phyloP scores from a whole-genome alignment of 2,113 vertebrate species.

The Coryphaenoides rupestris region DNA sequence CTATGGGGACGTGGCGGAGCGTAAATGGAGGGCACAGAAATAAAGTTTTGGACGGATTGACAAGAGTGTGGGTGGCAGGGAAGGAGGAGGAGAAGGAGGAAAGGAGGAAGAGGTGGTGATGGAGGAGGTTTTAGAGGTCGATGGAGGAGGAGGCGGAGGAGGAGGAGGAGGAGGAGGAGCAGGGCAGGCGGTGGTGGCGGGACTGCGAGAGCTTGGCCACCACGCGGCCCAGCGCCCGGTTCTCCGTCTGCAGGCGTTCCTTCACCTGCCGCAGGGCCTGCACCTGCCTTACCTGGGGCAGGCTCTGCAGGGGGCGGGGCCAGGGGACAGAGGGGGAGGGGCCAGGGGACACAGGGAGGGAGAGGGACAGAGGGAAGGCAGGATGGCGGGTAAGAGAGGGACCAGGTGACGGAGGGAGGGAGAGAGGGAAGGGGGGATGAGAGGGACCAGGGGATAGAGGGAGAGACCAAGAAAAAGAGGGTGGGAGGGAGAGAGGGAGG shows the following conservation, averaged over 20 bases:
- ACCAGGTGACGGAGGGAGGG: neutral
- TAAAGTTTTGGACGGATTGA: constrained; percentile 43
- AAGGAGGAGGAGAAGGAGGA: constrained; percentile 42
- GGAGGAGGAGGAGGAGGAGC: constrained; percentile 60
- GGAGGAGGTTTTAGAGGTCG: constrained; percentile 80
- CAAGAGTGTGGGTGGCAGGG: constrained; percentile 52
- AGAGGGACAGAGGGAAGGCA: neutral
- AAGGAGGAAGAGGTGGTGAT: constrained; percentile 29
- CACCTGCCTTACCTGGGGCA: constrained; percentile 96
- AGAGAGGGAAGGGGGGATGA: constrained; percentile 12
- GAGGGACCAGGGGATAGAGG: constrained; percentile 3
- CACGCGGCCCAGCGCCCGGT: constrained; percentile 95
- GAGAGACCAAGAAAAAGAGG: constrained; percentile 10
- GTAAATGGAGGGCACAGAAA: constrained; percentile 74
- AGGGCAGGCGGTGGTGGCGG: constrained; percentile 80
- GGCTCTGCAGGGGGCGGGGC: constrained; percentile 81
- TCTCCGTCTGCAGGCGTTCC: constrained; percentile 95
- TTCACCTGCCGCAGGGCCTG: constrained; percentile 92
- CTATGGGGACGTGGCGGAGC: constrained; percentile 78
- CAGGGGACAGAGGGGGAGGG: constrained; percentile 19
- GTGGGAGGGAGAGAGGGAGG: constrained; percentile 22
- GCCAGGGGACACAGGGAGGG: constrained; percentile 1
- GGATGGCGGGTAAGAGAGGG: neutral
- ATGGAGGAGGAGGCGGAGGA: constrained; percentile 51
- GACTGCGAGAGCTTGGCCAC: constrained; percentile 89